Evolutionary conservation across 2,888 invertebrate species (phyloP), one percentile per base, ranked within the genome.

Genomic region (Drosophila affinis): DNA sequence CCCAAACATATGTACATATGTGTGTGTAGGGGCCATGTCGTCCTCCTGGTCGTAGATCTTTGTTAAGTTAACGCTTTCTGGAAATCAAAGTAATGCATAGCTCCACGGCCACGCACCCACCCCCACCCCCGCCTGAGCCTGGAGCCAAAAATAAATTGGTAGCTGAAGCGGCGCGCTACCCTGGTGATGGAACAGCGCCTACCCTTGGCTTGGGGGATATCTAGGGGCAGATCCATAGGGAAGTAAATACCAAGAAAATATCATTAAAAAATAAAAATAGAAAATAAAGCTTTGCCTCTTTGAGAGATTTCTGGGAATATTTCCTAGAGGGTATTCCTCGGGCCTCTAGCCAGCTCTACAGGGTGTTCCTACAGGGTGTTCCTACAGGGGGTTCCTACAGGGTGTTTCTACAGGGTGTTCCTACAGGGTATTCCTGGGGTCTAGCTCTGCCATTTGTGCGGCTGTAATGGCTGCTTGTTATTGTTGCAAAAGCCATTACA

Each of bases 31-130:
- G 4, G 12, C 32, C 32, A 32, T 5, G 12, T 14, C 39, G 14
- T n/a, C 34, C 14, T 39, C 56, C 56, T 39, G 51, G 65, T 67
- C 65, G 59, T 87, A 87, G 67, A 87, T 87, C 82, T 82, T 79
- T 81, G 88, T 81, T 87, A 85, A 74, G 79, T 82, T 82, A 85
- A 88, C 77, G 79, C 82, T 72, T 74, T 71, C 56, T 81, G 79
- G 62, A 84, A 81, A 82, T 82, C 87, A 87, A 79, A 84, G 85
- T 78, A 87, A 87, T 71, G 72, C 75, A 72, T 72, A 68, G 74
- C 72, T 61, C 14, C 14, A 2, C 51, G 56, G 69, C 71, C 77
- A 75, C 79, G 82, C 85, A 79, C 58, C 24, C 27, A 4, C 27
- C 2, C 27, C 27, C n/a, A 12, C 29, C 12, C 17, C 14, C 14